Base-by-base conservation (phyloP, 2,113 vertebrate species). In the Carettochelys insculpta region DNA sequence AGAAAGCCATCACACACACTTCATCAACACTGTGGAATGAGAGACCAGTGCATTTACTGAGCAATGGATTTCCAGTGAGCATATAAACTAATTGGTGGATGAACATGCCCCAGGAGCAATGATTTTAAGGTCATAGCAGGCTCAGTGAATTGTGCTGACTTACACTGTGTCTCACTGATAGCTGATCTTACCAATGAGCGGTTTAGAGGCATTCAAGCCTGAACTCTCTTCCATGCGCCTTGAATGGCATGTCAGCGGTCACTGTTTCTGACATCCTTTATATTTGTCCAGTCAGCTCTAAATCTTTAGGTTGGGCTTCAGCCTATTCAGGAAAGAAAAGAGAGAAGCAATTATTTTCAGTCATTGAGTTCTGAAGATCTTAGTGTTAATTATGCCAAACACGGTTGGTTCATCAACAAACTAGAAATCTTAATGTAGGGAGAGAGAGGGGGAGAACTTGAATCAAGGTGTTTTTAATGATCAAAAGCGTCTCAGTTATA, bases 301-400 rank as follows among this genome's bases (percentile, higher is more conserved):
- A 99, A 98, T 98, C 98, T 98, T 98, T 98, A 98, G 98, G 98
- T 97, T 98, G 97, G 95, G 97, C 95, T 97, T 97, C 97, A 96
- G 97, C 96, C 48, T 98, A 95, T 97, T 97, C 98, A 97, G 98
- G 98, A 98, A 98, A 98, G 98, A 98, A 98, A 98, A 98, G 97
- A 98, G 98, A 98, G 98, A 98, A 98, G 98, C 97, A 98, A 99
- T 99, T 99, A 99, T 98, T 98, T 98, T 98, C 98, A 99, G 98
- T 98, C 98, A 98, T 97, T 98, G 98, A 98, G 97, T 98, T 98
- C 97, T 98, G 98, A 98, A 98, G 98, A 98, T 98, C 98, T 98
- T 98, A 96, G 98, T 96, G 98, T 98, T 99, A 98, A 98, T 98
- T 98, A 98, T 98, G 96, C 98, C 97, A 98, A 98, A 98, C 98